Evolutionary conservation across 2,797 vertebrate genomes (phyloP).

Genomic region (Rhincodon typus): DNA sequence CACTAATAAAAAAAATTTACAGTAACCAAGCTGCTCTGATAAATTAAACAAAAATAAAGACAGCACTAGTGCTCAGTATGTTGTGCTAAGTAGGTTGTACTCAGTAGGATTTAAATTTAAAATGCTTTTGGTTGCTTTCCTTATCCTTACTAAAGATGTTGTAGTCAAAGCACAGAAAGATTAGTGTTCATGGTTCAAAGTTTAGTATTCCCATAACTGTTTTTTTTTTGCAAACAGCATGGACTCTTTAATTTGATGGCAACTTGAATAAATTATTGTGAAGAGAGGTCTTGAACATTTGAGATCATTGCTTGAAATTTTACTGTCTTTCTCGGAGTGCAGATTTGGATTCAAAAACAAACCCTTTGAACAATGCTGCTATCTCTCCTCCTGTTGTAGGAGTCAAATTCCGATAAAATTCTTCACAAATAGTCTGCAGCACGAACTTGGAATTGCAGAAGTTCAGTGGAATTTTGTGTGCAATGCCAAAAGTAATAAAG

Average conservation of each 20-base stretch:
- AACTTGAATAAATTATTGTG: not conserved
- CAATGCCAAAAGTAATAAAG: not conserved
- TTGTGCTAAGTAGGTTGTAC: not conserved
- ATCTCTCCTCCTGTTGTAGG: not conserved
- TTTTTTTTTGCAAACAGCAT: no score
- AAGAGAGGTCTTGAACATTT: not conserved
- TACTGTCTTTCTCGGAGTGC: not conserved
- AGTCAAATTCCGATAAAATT: not conserved
- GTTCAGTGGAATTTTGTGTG: not conserved
- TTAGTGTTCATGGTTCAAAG: not conserved
- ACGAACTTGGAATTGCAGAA: not conserved
- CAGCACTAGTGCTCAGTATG: not conserved
- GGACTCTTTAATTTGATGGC: no score
- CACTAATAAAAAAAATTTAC: not conserved
- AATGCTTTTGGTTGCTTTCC: not conserved
- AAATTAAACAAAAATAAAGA: not conserved
- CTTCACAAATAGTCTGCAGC: not conserved
- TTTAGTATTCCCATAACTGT: no score
- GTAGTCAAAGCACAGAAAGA: not conserved
- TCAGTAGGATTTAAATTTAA: not conserved
- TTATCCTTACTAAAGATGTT: not conserved
- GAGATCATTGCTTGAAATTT: not conserved
- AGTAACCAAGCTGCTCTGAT: not conserved
- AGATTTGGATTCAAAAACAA: not conserved
- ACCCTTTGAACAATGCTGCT: not conserved